These are phyloP conservation scores for Athalia rosae DNA, from an alignment of 2,888 invertebrate genomes.

Conservation along the genomic window DNA sequence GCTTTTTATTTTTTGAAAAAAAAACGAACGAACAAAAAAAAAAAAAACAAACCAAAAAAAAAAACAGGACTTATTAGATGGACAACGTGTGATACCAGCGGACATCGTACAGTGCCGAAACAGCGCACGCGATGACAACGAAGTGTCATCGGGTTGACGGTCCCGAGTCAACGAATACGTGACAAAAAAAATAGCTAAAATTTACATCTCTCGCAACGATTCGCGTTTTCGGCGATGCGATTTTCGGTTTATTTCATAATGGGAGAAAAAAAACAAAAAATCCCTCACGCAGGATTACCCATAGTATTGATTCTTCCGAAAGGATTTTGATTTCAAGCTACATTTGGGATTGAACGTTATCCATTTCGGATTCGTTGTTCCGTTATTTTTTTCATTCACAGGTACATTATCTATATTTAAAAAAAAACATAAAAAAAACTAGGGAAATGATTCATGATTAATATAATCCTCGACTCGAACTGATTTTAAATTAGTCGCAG, in stretches of 20 bases:
- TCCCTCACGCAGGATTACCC: neutral
- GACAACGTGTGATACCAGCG: too few species aligned
- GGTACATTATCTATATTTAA: neutral
- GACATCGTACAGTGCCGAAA: too few species aligned
- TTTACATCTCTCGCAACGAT: neutral
- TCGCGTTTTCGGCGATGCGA: neutral
- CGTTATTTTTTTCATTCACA: neutral
- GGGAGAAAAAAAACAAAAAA: neutral
- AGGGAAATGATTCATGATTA: neutral
- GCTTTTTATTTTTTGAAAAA: too few species aligned
- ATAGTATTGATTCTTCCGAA: too few species aligned
- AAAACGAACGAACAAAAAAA: too few species aligned
- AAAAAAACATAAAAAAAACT: neutral
- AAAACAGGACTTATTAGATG: too few species aligned
- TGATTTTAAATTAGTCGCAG: neutral
- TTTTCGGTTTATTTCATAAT: conserved; percentile 12
- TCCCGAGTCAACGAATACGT: conserved; percentile 14
- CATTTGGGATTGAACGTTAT: neutral
- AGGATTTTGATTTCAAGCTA: too few species aligned
- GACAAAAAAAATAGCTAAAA: neutral
- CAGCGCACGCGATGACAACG: neutral
- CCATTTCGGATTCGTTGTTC: neutral
- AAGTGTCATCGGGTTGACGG: conserved; percentile 5
- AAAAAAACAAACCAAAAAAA: too few species aligned
- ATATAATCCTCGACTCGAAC: neutral